Percentiles rank a stretch among this genome's conserved stretches.
These are phyloP conservation scores for Ceratina calcarata DNA, from an alignment of 1,140 invertebrate species.

Conservation along the genomic window DNA sequence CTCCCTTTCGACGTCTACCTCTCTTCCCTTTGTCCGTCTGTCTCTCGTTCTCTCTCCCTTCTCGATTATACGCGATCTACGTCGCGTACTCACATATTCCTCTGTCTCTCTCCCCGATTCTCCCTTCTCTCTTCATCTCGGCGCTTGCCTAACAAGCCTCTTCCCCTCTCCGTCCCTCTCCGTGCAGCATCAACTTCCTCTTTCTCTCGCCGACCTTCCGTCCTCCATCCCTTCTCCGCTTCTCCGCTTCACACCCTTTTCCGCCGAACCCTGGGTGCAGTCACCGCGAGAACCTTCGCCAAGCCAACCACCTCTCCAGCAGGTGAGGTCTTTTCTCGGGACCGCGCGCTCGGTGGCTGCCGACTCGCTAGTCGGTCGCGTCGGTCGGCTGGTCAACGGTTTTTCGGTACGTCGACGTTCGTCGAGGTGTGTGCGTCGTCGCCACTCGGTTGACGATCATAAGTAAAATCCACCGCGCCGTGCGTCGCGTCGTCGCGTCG, in stretches of 20 bases:
- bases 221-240: slow-evolving; percentile 59
- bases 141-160: slow-evolving; percentile 22
- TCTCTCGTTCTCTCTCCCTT: slow-evolving; percentile 2
- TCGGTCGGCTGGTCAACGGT: slow-evolving; percentile 1
- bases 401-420: slow-evolving; percentile 6
- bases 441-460: slow-evolving; percentile 22
- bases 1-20: slow-evolving; percentile 39
- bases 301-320: slow-evolving; percentile 60
- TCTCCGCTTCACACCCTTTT: slow-evolving; percentile 66
- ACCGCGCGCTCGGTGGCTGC: slow-evolving; percentile 24
- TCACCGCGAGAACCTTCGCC: slow-evolving; percentile 68
- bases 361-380: not conserved
- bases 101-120: not conserved
- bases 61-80: not conserved
- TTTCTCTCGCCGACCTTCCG: slow-evolving; percentile 51
- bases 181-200: slow-evolving; percentile 25
- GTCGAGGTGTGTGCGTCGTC: slow-evolving; percentile 19
- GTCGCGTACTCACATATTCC: not conserved
- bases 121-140: slow-evolving; percentile 14
- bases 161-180: slow-evolving; percentile 2
- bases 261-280: slow-evolving; percentile 64
- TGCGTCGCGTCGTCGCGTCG: slow-evolving; percentile 33
- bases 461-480: not conserved
- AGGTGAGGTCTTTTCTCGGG: slow-evolving; percentile 56
- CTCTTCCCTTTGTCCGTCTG: slow-evolving; percentile 28